A percentile compares a stretch with the other conserved stretches of the same genome.
Evolutionary conservation across 2,113 vertebrate genomes (phyloP).

Genomic region (Leucopternis melanops): DNA sequence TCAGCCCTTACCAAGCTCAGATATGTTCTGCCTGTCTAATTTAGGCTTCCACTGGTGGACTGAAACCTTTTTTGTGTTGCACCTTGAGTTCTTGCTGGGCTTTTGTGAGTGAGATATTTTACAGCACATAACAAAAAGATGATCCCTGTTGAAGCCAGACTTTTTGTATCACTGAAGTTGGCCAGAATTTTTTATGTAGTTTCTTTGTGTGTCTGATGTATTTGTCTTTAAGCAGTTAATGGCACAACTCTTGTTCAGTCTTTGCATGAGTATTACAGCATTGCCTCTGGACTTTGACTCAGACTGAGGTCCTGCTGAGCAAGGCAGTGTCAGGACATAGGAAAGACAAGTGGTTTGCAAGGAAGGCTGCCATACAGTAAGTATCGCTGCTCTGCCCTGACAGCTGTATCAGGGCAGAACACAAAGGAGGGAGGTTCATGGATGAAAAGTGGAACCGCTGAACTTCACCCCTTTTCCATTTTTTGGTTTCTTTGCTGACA

Average conservation of each 20-base stretch:
- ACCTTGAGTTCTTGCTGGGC: neutral
- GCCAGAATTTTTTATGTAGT: neutral
- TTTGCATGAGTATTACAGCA: neutral
- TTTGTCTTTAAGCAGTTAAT: neutral
- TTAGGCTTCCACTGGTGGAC: too few relatives aligned
- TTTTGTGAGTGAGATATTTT: neutral
- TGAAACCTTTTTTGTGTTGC: neutral
- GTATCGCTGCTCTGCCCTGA: neutral
- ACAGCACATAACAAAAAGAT: neutral
- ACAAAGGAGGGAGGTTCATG: neutral
- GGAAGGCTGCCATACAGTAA: neutral
- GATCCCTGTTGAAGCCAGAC: neutral
- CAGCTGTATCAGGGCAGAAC: neutral
- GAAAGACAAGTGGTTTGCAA: neutral
- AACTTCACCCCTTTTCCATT: neutral
- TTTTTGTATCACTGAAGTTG: neutral
- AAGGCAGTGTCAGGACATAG: rapidly evolving
- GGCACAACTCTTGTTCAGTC: neutral
- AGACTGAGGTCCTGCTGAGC: neutral
- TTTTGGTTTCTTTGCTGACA: neutral
- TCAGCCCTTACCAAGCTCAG: too few relatives aligned
- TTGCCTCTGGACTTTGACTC: neutral
- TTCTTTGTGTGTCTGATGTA: neutral
- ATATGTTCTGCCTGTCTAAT: too few relatives aligned
- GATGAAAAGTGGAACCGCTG: neutral